A percentile compares a stretch with the other conserved stretches of the same genome.
Conservation (phyloP, 2,888 invertebrate genomes). For the Altica lythri region DNA sequence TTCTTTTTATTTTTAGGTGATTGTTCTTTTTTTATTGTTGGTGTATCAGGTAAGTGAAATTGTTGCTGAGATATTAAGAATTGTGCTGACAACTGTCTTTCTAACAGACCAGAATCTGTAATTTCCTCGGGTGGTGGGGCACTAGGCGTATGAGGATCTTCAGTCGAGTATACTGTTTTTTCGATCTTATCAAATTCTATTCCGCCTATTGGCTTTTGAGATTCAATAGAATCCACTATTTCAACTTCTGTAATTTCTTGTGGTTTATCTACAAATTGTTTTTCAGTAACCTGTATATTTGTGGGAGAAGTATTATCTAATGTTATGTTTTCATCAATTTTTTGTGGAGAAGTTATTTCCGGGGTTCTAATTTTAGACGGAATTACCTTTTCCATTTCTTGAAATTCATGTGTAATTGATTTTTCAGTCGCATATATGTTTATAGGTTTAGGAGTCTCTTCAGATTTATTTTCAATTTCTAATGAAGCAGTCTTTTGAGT, state of each 20-base stretch:
- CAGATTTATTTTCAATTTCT: not conserved
- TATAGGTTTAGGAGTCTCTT: no score
- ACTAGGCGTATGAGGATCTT: slow-evolving; percentile 16
- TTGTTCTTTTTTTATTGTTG: slow-evolving; percentile 38
- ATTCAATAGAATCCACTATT: not conserved
- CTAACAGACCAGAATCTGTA: slow-evolving; percentile 6
- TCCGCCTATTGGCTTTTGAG: no score
- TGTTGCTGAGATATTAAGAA: slow-evolving; percentile 18
- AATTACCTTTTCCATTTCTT: no score
- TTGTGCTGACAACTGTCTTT: slow-evolving; percentile 12
- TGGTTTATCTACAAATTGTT: not conserved
- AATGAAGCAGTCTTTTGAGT: not conserved
- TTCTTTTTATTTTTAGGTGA: slow-evolving; percentile 38
- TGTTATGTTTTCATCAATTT: not conserved
- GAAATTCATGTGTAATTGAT: no score
- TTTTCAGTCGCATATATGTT: no score
- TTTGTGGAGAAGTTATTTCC: slow-evolving; percentile 5
- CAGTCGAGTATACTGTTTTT: no score
- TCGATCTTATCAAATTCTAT: no score
- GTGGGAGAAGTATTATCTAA: no score
- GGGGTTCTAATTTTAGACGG: not conserved
- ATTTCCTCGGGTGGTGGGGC: slow-evolving; percentile 17
- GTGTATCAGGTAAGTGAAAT: slow-evolving; percentile 28
- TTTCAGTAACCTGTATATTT: no score
- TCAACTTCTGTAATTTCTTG: not conserved